Percentiles rank a stretch among this genome's conserved stretches.
Conservation (phyloP, 2,797 vertebrate species). For the Peromyscus attwateri region DNA sequence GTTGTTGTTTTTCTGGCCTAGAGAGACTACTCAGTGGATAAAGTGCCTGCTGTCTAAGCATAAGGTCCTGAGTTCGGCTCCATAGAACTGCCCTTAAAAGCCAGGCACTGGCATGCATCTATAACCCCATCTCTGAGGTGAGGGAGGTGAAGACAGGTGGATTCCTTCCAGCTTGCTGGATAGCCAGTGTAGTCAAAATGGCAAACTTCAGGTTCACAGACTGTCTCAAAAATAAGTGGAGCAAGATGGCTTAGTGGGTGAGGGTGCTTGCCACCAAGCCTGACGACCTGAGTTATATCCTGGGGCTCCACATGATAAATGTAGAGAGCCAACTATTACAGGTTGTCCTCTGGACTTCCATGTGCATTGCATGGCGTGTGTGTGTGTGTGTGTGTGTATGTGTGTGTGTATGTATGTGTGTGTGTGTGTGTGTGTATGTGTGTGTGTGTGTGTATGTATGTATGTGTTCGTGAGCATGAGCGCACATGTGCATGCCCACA, state of each 20-base stretch:
- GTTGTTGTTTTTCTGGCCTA: background rate
- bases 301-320: background rate
- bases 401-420: too few relatives aligned
- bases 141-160: background rate
- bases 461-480: background rate
- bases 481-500: too few relatives aligned
- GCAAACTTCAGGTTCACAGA: background rate
- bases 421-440: too few relatives aligned
- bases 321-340: background rate
- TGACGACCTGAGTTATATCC: background rate
- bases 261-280: background rate
- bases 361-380: too few relatives aligned
- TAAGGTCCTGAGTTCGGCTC: background rate
- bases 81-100: background rate
- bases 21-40: background rate
- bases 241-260: background rate
- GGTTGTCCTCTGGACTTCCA: background rate
- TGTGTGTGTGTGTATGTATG: background rate
- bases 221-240: background rate
- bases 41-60: background rate
- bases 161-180: background rate
- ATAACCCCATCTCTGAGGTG: background rate
- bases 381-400: too few relatives aligned
- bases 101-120: background rate
- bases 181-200: background rate